These are phyloP conservation scores for Lycocorax pyrrhopterus DNA, from an alignment of 2,113 vertebrate genomes.

Conservation along the genomic window DNA sequence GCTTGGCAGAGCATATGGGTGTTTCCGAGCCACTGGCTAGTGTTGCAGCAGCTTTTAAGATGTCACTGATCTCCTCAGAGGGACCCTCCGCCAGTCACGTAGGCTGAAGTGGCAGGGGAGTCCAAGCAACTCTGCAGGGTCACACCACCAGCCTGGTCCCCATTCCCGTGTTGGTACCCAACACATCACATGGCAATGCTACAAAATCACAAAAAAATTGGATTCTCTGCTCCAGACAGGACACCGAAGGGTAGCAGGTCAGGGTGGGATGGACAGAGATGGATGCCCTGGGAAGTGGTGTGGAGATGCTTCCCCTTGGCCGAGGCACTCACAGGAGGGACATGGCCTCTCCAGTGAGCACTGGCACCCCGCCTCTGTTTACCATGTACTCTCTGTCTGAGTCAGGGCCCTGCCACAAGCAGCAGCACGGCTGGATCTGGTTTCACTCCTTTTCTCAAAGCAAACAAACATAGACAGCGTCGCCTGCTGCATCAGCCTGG, in stretches of 20 bases:
- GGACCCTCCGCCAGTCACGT: neutral
- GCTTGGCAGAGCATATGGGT: conserved; percentile 36
- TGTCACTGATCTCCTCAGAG: neutral
- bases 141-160: neutral
- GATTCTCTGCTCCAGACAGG: neutral
- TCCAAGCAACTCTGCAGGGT: neutral
- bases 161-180: fast-evolving
- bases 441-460: conserved; percentile 20
- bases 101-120: neutral
- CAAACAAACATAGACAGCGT: neutral
- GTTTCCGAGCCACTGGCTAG: neutral
- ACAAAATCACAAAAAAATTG: neutral
- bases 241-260: neutral
- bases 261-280: neutral
- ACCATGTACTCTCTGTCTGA: neutral
- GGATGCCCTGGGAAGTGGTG: neutral
- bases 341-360: fast-evolving
- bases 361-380: neutral
- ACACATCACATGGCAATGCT: neutral
- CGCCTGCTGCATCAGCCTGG: fast-evolving
- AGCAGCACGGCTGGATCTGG: neutral
- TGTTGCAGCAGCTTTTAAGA: conserved; percentile 47
- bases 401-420: neutral
- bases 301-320: neutral
- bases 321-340: neutral